phyloP scores from a whole-genome alignment of 2,888 invertebrate species.

The Muschampia plurimacula region DNA sequence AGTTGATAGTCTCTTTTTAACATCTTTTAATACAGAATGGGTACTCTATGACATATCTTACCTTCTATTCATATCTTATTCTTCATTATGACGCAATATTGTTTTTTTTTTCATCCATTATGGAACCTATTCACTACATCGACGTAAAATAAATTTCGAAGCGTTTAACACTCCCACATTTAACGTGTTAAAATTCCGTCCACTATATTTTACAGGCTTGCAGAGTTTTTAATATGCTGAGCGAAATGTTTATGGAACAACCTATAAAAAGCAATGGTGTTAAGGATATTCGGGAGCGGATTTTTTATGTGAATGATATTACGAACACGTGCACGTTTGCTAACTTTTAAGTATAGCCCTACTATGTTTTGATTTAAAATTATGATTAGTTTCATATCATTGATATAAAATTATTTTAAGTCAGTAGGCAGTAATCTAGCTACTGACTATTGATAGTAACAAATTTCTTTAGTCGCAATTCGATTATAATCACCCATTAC shows the following conservation, averaged over 20 bases:
- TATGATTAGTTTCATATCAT: no score
- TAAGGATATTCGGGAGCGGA: constrained; percentile 27
- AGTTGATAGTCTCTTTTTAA: no score
- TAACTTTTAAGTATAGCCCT: background rate
- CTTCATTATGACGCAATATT: no score
- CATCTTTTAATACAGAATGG: no score
- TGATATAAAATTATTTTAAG: no score
- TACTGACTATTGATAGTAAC: no score
- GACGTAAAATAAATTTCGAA: constrained; percentile 11
- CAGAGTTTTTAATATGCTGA: constrained; percentile 33
- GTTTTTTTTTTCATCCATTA: background rate
- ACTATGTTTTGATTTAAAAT: no score
- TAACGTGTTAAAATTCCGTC: constrained; percentile 35
- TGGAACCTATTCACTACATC: background rate
- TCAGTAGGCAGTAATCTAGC: no score
- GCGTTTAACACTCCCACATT: constrained; percentile 9
- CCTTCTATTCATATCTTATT: no score
- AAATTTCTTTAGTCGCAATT: no score
- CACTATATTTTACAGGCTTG: constrained; percentile 36
- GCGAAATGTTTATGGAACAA: constrained; percentile 33
- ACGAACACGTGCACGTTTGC: background rate
- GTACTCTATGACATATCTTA: no score
- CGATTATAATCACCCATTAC: no score
- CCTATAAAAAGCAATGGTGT: constrained; percentile 29
- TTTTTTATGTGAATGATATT: constrained; percentile 24